Evolutionary conservation across 1,140 invertebrate genomes (phyloP).

Genomic region (Bombus picipes): DNA sequence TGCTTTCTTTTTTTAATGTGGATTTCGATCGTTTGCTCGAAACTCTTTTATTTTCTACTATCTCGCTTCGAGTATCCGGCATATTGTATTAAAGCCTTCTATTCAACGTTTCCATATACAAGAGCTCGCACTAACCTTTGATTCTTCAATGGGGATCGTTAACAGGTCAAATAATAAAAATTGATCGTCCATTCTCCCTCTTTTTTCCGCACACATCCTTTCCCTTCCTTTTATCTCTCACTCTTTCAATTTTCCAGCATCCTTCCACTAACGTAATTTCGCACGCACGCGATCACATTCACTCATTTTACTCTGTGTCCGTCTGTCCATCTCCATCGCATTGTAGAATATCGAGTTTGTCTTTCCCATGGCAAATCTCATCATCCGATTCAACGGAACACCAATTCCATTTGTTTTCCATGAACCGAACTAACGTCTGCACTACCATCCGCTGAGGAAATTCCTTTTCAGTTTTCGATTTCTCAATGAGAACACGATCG

Average conservation of each 20-base stretch:
- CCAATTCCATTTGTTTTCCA: slow-evolving; percentile 17
- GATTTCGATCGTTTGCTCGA: not conserved
- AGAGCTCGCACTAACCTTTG: not conserved
- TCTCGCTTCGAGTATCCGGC: not conserved
- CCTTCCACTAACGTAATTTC: not conserved
- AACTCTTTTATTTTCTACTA: not conserved
- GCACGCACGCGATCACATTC: slow-evolving; percentile 34
- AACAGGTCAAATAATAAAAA: slow-evolving; percentile 7
- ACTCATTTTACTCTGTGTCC: slow-evolving; percentile 59
- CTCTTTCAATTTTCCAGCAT: not conserved
- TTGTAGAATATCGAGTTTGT: slow-evolving; percentile 39
- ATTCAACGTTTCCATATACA: not conserved
- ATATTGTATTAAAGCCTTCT: not conserved
- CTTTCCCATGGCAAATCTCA: slow-evolving; percentile 11
- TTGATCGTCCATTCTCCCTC: not conserved
- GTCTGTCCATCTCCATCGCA: slow-evolving; percentile 69
- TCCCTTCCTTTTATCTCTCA: not conserved
- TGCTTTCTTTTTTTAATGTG: not conserved
- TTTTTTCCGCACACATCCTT: not conserved
- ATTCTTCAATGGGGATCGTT: slow-evolving; percentile 2
- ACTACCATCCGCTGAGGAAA: not conserved
- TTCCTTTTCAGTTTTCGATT: not conserved
- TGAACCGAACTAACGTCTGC: not conserved
- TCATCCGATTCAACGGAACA: slow-evolving; percentile 1
- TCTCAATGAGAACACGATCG: not conserved